Evolutionary conservation across 2,888 invertebrate genomes (phyloP), one percentile per base, ranked within the genome.

Genomic region (Punctoribates punctum): DNA sequence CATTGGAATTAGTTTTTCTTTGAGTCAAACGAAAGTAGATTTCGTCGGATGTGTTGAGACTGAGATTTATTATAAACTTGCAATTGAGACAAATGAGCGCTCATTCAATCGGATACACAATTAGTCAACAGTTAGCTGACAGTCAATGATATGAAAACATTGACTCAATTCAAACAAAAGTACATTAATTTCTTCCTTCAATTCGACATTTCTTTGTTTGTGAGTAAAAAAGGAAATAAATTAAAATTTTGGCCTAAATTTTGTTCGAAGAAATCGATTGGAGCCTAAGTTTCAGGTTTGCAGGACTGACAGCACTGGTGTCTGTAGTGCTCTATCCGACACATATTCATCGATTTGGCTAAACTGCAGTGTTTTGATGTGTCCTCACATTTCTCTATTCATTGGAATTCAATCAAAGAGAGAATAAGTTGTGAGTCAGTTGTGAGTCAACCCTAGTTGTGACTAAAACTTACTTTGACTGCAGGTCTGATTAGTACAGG

Each of bases 301-400:
- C 94, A 94, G 75, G 94, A 90, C 81, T 90, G 88, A 87, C 95
- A 96, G 85, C 96, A 96, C 83, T 92, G 92, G 82, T 89, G 88
- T 83, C 90, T 89, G 85, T 93, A 95, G 57, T 91, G 88, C 81
- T 89, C 88, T 80, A 92, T 88, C 74, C 90, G 90, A 85, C 96
- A 96, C 87, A 95, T 88, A 82, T 92, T 92, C 90, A 94, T 91
- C 75, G 90, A 87, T 81, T 91, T 90, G 27, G 94, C 93, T 82
- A 93, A 92, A 81, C 89, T 90, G 85, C 95, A 96, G 84, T 91
- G 91, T 80, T 90, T 89, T 72, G 93, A 94, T 62, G 89, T 87
- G 84, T 94, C 93, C 81, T 89, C 89, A 85, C 93, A 94, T 73
- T 89, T 88, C 79, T 86, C 86, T 82, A 87, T 57, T 25, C 90